Conservation (phyloP, 2,888 invertebrate species). For the Drosophila differens region DNA sequence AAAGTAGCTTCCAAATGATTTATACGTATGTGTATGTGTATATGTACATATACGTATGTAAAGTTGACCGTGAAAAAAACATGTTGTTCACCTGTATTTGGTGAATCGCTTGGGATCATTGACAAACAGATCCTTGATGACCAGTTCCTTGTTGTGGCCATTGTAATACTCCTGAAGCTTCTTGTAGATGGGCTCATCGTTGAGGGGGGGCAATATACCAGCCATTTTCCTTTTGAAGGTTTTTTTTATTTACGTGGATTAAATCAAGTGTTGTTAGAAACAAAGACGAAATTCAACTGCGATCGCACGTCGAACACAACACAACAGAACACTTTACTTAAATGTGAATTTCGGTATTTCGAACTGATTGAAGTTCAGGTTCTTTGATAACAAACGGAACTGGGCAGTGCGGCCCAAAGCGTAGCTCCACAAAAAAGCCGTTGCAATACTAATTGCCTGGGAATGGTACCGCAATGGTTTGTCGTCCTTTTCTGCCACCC, state of each 20-base stretch:
- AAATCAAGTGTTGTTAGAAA: slow-evolving; percentile 60
- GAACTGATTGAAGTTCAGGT: slow-evolving; percentile 19
- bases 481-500: slow-evolving; percentile 65
- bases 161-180: slow-evolving; percentile 91
- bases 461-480: slow-evolving; percentile 52
- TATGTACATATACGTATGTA: not conserved
- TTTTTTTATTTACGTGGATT: slow-evolving; percentile 30
- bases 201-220: slow-evolving; percentile 86
- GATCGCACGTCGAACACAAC: slow-evolving; percentile 8
- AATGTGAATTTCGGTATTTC: slow-evolving; percentile 23
- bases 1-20: not conserved
- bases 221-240: slow-evolving; percentile 67
- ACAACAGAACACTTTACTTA: slow-evolving; percentile 64
- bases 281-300: slow-evolving; percentile 57
- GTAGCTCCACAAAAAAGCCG: slow-evolving; percentile 63
- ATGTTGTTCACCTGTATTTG: slow-evolving; percentile 91
- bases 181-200: slow-evolving; percentile 90
- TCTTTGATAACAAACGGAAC: slow-evolving; percentile 30
- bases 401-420: slow-evolving; percentile 59
- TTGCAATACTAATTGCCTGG: slow-evolving; percentile 40
- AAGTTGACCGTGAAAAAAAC: slow-evolving; percentile 22
- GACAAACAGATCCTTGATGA: slow-evolving; percentile 93
- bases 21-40: not conserved
- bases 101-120: slow-evolving; percentile 93
- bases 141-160: slow-evolving; percentile 90